Evolutionary conservation across 2,113 vertebrate genomes (phyloP).

Genomic region (Microtus pennsylvanicus): DNA sequence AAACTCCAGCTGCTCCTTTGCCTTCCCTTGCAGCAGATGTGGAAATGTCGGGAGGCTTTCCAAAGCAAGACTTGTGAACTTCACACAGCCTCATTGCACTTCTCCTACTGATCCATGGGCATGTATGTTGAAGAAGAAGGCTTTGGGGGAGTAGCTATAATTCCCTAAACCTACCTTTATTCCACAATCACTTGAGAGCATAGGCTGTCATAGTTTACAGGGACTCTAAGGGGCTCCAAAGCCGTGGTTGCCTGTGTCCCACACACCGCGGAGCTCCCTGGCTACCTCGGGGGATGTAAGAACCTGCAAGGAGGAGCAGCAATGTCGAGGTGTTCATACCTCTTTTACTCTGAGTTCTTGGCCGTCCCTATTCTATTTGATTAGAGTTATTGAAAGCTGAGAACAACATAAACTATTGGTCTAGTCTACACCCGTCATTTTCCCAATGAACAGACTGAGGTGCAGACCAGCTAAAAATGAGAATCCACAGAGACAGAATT

Average conservation of each 20-base stretch:
- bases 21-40: neutral
- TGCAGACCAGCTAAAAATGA: neutral
- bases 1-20: neutral
- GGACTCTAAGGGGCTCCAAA: too few relatives aligned
- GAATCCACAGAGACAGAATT: neutral
- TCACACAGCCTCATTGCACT: neutral
- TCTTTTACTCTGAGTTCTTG: neutral
- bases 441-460: neutral
- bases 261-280: too few relatives aligned
- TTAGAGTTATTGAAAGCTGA: neutral
- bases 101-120: neutral
- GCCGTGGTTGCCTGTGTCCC: too few relatives aligned
- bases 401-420: neutral
- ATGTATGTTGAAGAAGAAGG: neutral
- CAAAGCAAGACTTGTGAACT: neutral
- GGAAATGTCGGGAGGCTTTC: neutral
- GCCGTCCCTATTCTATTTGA: neutral
- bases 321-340: neutral
- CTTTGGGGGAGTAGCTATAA: neutral
- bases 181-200: neutral
- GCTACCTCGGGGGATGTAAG: neutral
- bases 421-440: neutral
- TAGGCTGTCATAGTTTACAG: neutral
- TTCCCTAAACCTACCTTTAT: neutral
- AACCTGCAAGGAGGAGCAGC: accelerated